Percentiles rank a stretch among this genome's conserved stretches.
These are phyloP conservation scores for Lycophotia porphyrea DNA, from an alignment of 2,888 invertebrate genomes.

Conservation along the genomic window DNA sequence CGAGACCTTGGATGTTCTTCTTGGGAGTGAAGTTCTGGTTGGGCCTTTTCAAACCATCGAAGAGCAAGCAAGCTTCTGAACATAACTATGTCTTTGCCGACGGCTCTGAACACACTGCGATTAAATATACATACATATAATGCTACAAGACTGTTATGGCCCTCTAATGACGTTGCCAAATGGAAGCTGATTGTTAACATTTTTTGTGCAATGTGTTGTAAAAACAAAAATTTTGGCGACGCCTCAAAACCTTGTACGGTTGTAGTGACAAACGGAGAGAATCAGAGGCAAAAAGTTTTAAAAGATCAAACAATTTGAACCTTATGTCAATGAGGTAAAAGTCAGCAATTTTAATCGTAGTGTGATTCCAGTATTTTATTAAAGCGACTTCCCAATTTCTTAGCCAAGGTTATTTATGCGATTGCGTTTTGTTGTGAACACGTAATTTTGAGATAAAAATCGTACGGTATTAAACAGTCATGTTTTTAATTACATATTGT, in stretches of 20 bases:
- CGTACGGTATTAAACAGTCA: slow-evolving; percentile 62
- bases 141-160: neutral
- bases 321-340: neutral
- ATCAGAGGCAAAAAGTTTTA: neutral
- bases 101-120: slow-evolving; percentile 34
- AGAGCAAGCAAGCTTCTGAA: neutral
- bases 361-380: slow-evolving; percentile 31
- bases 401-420: slow-evolving; percentile 57
- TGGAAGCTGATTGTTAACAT: neutral
- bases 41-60: neutral
- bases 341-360: slow-evolving; percentile 38
- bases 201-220: neutral
- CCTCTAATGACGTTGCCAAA: neutral
- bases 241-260: neutral
- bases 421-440: slow-evolving; percentile 56
- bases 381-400: slow-evolving; percentile 47
- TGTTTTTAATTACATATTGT: slow-evolving; percentile 57
- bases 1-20: neutral
- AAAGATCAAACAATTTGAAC: neutral
- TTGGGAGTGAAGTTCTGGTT: neutral
- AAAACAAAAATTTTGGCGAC: neutral
- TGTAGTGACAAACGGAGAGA: neutral
- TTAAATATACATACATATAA: slow-evolving; percentile 4
- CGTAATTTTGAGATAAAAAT: slow-evolving; percentile 64
- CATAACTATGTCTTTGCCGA: slow-evolving; percentile 34